phyloP scores from a whole-genome alignment of 2,888 invertebrate genomes.

The Caenorhabditis sulstoni region DNA sequence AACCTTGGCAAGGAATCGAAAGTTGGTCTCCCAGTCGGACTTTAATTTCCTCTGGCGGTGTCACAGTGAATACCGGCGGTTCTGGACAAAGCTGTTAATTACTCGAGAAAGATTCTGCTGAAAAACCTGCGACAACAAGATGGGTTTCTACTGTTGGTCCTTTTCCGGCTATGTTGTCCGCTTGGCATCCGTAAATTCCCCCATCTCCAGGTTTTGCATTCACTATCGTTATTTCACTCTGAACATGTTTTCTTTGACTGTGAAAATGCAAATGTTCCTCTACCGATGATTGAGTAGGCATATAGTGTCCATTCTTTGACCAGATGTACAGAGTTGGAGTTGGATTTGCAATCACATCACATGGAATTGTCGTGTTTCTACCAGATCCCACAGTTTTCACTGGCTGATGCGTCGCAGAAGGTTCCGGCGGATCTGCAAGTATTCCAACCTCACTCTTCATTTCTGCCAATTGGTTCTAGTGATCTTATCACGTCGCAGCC shows the following conservation, averaged over 20 bases:
- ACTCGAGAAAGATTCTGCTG: background rate
- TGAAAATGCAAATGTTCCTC: background rate
- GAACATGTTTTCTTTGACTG: background rate
- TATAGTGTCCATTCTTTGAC: slow-evolving; percentile 75
- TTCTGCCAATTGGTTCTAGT: background rate
- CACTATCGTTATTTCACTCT: slow-evolving; percentile 41
- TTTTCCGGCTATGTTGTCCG: slow-evolving; percentile 74
- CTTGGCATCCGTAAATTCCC: slow-evolving; percentile 76
- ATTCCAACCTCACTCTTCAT: background rate
- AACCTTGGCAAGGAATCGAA: slow-evolving; percentile 73
- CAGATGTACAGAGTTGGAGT: slow-evolving; percentile 70
- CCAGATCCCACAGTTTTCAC: slow-evolving; percentile 70
- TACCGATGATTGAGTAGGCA: slow-evolving; percentile 58
- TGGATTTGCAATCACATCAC: slow-evolving; percentile 78
- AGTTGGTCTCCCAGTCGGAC: slow-evolving; percentile 69
- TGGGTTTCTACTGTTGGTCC: slow-evolving; percentile 75
- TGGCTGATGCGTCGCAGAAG: slow-evolving; percentile 63
- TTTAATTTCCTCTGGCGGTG: slow-evolving; percentile 70
- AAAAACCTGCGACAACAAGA: slow-evolving; percentile 72
- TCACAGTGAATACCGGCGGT: slow-evolving; percentile 69
- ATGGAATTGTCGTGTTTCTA: slow-evolving; percentile 63
- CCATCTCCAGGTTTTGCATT: slow-evolving; percentile 68
- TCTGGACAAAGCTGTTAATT: slow-evolving; percentile 50
- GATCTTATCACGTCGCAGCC: background rate
- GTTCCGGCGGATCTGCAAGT: slow-evolving; percentile 57